A percentile compares a stretch with the other conserved stretches of the same genome.
Evolutionary conservation across 2,888 invertebrate genomes (phyloP).

Genomic region (Rotaria sp.): DNA sequence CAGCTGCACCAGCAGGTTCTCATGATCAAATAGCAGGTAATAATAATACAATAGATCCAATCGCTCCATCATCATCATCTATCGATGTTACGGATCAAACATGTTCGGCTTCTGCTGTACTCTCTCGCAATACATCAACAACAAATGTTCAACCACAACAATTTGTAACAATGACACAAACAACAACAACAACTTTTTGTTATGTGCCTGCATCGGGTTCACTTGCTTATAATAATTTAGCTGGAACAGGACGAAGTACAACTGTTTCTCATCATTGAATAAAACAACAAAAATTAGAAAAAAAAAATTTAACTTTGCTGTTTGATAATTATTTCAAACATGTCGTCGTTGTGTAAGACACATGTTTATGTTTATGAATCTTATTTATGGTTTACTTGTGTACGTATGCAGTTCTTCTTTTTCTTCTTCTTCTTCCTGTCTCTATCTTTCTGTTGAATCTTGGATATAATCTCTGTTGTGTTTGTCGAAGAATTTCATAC

Average conservation of each 20-base stretch:
- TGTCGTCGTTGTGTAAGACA: no score
- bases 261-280: no score
- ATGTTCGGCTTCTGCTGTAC: neutral
- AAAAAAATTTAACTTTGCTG: no score
- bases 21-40: neutral
- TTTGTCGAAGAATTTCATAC: no score
- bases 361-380: no score
- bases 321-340: no score
- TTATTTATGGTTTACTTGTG: no score
- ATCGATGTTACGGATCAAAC: neutral
- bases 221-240: neutral
- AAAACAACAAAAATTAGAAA: no score
- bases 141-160: neutral
- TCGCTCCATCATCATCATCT: neutral
- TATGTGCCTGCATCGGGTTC: neutral
- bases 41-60: neutral
- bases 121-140: neutral
- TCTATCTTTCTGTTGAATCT: no score
- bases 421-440: no score
- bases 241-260: neutral
- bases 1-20: neutral
- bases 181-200: neutral
- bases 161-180: constrained; percentile 8
- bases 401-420: no score
- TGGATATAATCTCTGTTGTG: no score